Base-by-base conservation (phyloP, 2,797 vertebrate genomes). In the Urocyon cinereoargenteus region DNA sequence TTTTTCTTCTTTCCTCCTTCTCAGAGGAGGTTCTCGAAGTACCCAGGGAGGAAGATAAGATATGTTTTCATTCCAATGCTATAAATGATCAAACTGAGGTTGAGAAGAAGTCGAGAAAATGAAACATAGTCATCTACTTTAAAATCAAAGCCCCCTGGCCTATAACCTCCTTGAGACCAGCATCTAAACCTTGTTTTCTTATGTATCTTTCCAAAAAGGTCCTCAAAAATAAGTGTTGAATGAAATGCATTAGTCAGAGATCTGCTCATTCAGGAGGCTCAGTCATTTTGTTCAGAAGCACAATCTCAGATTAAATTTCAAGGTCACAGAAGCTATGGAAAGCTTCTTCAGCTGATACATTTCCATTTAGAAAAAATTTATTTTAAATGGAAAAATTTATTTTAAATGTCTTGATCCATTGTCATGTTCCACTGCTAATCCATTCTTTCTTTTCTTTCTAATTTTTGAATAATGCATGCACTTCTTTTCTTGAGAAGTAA, bases 381-480 rank as follows among this genome's bases (percentile, higher is more conserved):
- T 78, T 96, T 94, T 95, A 95, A 97, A 90, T 84, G 26, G 89
- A 97, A 94, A 93, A 97, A 75, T 68, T 90, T 92, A 90, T 78
- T 96, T 94, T 95, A 95, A 97, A 90, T 84, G 26, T 94, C 73
- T 94, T 89, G 28, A 28, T 85, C 78, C 11, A 57, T 12, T 61
- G 75, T 79, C 82, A 91, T 83, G 79, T 83, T 78, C 91, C 68
- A 91, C 45, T 61, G 61, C 83, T 95, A 97, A 97, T 83, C 62
- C 92, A 93, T 78, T 86, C 89, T 95, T 94, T 86, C 34, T 92
- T 96, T 96, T 55, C 73, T 91, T 96, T 87, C 73, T 95, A 92
- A 95, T 97, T 97, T 97, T 86, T 97, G 90, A 96, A 96, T 97
- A 97, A 95, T 96, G 53, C 57, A 96, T 92, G 81, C 3, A 57